Evolutionary conservation across 2,888 invertebrate species (phyloP), one percentile per base, ranked within the genome.

Genomic region (Tenthredo notha): DNA sequence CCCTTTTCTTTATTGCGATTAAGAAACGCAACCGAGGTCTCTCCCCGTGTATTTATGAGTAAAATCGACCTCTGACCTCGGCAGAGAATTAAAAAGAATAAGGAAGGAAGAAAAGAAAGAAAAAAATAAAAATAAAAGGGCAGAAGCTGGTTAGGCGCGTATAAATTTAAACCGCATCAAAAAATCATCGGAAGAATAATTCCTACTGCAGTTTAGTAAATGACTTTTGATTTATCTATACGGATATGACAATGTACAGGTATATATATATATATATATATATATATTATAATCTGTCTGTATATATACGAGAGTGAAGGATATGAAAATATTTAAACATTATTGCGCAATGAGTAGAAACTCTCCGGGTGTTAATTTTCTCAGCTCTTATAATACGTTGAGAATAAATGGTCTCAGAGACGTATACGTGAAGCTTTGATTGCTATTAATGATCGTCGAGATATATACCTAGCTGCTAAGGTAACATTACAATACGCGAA

Each of bases 1-100:
- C 40, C 37, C 84, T 50, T 72, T 84, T 84, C 50, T 84, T 84
- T 84, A 84, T 84, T 67, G 84, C 25, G 82, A 25, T 43, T 65
- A 65, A 65, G 65, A 43, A 82, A 82, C 70, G 47, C 74, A 74
- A 43, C 72, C 72, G 72, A 40, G 72, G 72, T 40, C 43, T 74
- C 70, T 12, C 72, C 61, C 9, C 61, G 29, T 67, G 33, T 67
- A 67, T 15, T 12, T 67, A 67, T 10, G 25, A 61, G 21, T 21
- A 25, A 61, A 21, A 67, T 33, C 77, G 77, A 54, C 77, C 77
- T 54, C 25, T 77, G 77, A 74, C 72, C 72, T 37, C 40, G 43
- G 15, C 12, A 43, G 9, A 74, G 43, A 74, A 43, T 43, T n/a
- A 72, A 37, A 72, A n/a, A 72, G 33, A 37, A 37, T n/a, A 33